Conservation (phyloP, 2,113 vertebrate genomes). For the Marmota flaviventris region DNA sequence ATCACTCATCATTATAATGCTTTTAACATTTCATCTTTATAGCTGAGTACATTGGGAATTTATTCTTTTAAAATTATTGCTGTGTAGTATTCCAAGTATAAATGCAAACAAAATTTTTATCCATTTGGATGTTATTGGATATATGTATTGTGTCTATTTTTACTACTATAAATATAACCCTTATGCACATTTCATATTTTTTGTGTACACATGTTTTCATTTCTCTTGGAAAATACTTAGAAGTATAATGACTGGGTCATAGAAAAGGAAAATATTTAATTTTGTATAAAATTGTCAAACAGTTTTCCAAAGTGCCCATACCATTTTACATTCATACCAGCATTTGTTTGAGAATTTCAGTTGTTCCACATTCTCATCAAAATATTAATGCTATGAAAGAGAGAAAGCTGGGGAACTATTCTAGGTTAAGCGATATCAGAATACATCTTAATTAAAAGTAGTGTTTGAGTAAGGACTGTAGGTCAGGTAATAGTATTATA, state of each 20-base stretch:
- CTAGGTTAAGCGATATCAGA: background rate
- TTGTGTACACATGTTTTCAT: background rate
- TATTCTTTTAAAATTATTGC: slow-evolving; percentile 25
- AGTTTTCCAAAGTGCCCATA: background rate
- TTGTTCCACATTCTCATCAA: background rate
- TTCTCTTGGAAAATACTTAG: slow-evolving; percentile 14
- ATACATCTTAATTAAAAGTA: background rate
- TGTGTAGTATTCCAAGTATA: background rate
- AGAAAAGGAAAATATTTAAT: background rate
- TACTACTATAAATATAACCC: background rate
- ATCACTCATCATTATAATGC: background rate
- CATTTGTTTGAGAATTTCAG: background rate
- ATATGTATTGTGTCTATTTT: background rate
- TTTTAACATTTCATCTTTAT: slow-evolving; percentile 26
- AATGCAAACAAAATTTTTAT: background rate
- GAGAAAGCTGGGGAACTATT: background rate
- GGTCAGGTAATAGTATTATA: background rate
- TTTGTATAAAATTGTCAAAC: background rate
- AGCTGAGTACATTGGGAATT: background rate
- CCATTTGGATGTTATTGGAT: background rate
- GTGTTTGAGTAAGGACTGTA: background rate
- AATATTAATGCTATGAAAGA: slow-evolving; percentile 11
- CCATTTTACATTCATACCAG: background rate
- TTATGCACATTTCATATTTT: background rate
- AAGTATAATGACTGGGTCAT: background rate